A percentile compares a stretch with the other conserved stretches of the same genome.
Evolutionary conservation across 2,113 vertebrate genomes (phyloP).

Genomic region (Larimichthys crocea): DNA sequence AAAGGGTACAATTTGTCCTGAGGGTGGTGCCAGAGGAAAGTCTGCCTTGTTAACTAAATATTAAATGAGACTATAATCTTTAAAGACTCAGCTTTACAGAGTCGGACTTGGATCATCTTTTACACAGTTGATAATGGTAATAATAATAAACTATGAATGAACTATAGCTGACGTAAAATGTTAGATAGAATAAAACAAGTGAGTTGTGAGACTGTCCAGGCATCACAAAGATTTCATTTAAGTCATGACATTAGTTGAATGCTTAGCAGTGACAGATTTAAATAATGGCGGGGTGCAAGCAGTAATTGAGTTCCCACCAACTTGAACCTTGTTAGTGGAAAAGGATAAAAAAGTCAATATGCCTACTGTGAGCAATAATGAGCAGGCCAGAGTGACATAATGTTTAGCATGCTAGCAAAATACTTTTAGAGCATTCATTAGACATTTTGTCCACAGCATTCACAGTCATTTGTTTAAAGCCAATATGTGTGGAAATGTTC

Average conservation of each 20-base stretch:
- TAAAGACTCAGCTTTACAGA: neutral
- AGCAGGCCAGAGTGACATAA: no score
- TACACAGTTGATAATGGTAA: no score
- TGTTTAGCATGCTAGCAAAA: no score
- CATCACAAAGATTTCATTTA: neutral
- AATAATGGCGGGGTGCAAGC: neutral
- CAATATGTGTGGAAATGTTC: neutral
- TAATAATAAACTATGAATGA: no score
- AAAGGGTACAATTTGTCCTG: no score
- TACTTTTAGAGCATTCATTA: no score
- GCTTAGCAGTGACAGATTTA: neutral
- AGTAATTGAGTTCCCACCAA: no score
- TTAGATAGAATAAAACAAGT: neutral
- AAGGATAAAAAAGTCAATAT: no score
- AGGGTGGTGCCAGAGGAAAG: slow-evolving; percentile 3
- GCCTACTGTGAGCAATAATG: no score
- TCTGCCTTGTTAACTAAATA: neutral
- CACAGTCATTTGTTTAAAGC: neutral
- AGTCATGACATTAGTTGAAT: neutral
- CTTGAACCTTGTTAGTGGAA: no score
- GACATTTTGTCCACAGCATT: no score
- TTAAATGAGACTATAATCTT: neutral
- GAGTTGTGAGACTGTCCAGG: neutral
- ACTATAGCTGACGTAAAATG: neutral
- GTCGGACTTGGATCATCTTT: neutral